These are phyloP conservation scores for Tetranychus urticae DNA, from an alignment of 1,140 invertebrate species.

Conservation along the genomic window DNA sequence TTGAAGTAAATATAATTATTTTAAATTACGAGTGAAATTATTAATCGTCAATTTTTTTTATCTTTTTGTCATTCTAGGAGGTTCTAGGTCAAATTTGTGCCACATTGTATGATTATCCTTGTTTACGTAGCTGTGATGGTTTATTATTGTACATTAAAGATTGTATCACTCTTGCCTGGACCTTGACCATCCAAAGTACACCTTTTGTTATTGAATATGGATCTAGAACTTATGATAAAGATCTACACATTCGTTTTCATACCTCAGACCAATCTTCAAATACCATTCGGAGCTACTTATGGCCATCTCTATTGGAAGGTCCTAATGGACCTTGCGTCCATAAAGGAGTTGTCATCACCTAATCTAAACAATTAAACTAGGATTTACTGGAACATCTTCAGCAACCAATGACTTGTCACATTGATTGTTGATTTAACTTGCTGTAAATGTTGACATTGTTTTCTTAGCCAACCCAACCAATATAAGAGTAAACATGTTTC, in stretches of 20 bases:
- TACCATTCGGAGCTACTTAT: constrained; percentile 37
- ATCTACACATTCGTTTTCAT: constrained; percentile 37
- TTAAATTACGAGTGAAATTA: neutral
- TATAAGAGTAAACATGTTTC: too few relatives aligned
- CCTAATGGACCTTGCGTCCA: constrained; percentile 36
- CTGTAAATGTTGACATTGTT: too few relatives aligned
- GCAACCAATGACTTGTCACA: too few relatives aligned
- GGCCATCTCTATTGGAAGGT: constrained; percentile 40
- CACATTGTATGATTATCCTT: constrained; percentile 48
- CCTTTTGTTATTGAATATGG: constrained; percentile 27
- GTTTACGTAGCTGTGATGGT: constrained; percentile 33
- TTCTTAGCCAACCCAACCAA: too few relatives aligned
- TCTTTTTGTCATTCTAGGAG: constrained; percentile 22
- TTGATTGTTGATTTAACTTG: too few relatives aligned
- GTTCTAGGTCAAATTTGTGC: constrained; percentile 36
- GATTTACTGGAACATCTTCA: too few relatives aligned
- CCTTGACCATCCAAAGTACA: constrained; percentile 26
- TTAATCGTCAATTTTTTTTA: neutral
- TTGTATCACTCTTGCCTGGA: constrained; percentile 40
- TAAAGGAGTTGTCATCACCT: constrained; percentile 43
- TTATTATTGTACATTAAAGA: constrained; percentile 34
- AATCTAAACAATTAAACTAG: constrained; percentile 1
- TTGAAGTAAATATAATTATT: constrained; percentile 22
- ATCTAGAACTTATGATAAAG: constrained; percentile 27
- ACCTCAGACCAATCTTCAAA: constrained; percentile 30